phyloP scores from a whole-genome alignment of 2,797 vertebrate genomes.

The Gadopsis bispinosus region DNA sequence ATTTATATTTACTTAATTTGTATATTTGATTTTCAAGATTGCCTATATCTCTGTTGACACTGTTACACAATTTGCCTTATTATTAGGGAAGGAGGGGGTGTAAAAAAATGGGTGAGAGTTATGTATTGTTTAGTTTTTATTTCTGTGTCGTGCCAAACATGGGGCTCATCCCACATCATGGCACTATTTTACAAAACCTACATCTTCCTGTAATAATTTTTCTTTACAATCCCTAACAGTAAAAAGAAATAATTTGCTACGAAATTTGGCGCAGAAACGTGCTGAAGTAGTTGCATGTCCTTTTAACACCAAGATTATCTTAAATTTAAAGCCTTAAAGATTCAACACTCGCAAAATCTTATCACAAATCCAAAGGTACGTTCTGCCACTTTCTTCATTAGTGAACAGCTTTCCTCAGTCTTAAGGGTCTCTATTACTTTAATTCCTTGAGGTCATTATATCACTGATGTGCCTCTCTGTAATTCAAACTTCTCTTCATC shows the following conservation, averaged over 20 bases:
- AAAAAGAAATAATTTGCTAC: not conserved
- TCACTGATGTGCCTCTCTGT: constrained; percentile 46
- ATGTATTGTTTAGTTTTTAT: not conserved
- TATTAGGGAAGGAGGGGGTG: no score
- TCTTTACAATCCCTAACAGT: not conserved
- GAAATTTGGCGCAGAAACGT: not conserved
- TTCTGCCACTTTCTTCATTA: constrained; percentile 14
- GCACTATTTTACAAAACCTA: no score
- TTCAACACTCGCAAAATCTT: not conserved
- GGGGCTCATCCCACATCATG: no score
- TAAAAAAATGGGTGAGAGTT: not conserved
- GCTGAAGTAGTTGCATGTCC: no score
- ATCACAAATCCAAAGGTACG: constrained; percentile 18
- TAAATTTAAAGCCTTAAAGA: not conserved
- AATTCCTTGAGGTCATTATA: constrained; percentile 48
- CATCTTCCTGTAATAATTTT: not conserved
- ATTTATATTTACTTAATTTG: not conserved
- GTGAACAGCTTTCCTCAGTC: constrained; percentile 21
- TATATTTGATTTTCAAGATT: not conserved
- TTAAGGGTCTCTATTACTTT: constrained; percentile 28
- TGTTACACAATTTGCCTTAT: not conserved
- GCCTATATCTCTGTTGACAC: not conserved
- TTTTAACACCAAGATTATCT: not conserved
- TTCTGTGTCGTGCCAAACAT: no score
- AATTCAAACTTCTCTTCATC: constrained; percentile 45